phyloP scores from a whole-genome alignment of 2,113 vertebrate species.

The Rhinolophus ferrumequinum region DNA sequence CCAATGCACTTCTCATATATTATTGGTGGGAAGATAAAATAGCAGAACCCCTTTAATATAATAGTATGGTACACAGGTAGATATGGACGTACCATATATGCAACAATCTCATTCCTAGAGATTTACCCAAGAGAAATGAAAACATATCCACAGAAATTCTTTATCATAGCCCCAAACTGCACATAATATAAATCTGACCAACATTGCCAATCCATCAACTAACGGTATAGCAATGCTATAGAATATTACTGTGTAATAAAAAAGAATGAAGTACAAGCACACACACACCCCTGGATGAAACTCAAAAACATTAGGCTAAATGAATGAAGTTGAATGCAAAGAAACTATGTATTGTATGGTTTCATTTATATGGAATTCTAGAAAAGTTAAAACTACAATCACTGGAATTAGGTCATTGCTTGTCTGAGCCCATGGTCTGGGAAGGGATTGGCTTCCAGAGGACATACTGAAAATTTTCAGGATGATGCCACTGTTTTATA shows the following conservation, averaged over 20 bases:
- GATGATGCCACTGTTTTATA: background rate
- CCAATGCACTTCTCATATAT: background rate
- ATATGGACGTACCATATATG: background rate
- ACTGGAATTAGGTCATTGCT: background rate
- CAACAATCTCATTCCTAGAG: background rate
- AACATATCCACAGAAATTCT: background rate
- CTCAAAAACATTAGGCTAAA: background rate
- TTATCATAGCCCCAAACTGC: background rate
- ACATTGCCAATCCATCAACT: background rate
- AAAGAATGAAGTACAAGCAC: background rate
- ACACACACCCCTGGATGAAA: background rate
- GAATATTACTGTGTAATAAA: background rate
- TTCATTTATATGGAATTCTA: background rate
- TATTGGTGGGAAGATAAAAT: background rate
- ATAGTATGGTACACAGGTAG: background rate
- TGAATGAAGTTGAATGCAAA: background rate
- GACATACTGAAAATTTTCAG: background rate
- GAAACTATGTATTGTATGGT: background rate
- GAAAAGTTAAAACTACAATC: background rate
- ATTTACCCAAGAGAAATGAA: background rate
- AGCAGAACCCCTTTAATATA: background rate
- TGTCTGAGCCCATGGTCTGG: background rate
- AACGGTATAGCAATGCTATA: background rate
- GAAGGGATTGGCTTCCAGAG: background rate
- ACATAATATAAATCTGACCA: background rate